Conservation (phyloP, 1,140 invertebrate species). For the Drosophila simulans region DNA sequence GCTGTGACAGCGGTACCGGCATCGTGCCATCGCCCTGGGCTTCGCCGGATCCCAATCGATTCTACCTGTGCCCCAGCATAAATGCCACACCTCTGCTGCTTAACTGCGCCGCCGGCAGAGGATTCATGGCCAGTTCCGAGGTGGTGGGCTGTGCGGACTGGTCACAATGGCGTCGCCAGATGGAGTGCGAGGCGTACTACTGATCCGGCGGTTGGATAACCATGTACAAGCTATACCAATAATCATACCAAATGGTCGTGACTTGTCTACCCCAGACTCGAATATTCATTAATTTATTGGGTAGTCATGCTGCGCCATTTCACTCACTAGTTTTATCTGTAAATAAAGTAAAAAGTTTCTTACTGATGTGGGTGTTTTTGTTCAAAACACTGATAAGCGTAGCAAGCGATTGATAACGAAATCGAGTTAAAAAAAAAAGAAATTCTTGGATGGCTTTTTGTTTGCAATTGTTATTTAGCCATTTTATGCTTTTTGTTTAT, state of each 20-base stretch:
- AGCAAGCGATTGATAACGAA: slow-evolving; percentile 10
- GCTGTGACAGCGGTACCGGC: slow-evolving; percentile 37
- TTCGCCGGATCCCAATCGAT: slow-evolving; percentile 67
- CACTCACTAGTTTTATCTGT: slow-evolving; percentile 30
- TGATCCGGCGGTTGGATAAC: slow-evolving; percentile 34
- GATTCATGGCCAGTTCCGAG: slow-evolving; percentile 60
- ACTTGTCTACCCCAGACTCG: slow-evolving; percentile 9
- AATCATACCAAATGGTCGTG: slow-evolving; percentile 19
- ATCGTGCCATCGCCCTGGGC: slow-evolving; percentile 60
- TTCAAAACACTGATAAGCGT: background rate
- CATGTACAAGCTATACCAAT: slow-evolving; percentile 15
- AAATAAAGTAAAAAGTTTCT: slow-evolving; percentile 33
- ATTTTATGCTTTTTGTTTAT: background rate
- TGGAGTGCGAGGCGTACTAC: slow-evolving; percentile 69
- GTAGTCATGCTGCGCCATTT: slow-evolving; percentile 12
- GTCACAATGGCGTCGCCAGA: slow-evolving; percentile 67
- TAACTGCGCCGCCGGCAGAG: slow-evolving; percentile 59
- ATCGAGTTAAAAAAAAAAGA: background rate
- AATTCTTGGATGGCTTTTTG: background rate
- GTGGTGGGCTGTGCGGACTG: slow-evolving; percentile 75
- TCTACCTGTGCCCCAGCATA: slow-evolving; percentile 68
- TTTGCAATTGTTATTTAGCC: background rate
- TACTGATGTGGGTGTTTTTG: slow-evolving; percentile 13
- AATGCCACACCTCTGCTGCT: slow-evolving; percentile 60
- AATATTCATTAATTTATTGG: slow-evolving; percentile 40